phyloP scores from a whole-genome alignment of 1,140 invertebrate species.

The Drosophila sechellia region DNA sequence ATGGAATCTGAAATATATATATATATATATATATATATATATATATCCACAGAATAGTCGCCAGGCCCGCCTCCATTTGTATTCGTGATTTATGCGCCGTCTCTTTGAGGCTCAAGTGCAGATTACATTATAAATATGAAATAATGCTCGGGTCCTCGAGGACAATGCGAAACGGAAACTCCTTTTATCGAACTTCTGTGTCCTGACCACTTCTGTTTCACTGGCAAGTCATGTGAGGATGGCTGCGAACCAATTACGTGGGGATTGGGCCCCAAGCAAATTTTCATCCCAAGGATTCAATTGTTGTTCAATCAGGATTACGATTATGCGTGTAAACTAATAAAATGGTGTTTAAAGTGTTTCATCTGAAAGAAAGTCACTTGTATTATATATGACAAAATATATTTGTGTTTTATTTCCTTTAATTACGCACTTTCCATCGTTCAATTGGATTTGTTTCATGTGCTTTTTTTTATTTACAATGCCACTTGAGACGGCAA shows the following conservation, averaged over 20 bases:
- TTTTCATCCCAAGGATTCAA: neutral
- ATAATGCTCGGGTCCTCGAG: slow-evolving; percentile 72
- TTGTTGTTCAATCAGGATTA: no score
- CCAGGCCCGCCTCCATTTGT: slow-evolving; percentile 28
- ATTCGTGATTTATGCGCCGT: slow-evolving; percentile 74
- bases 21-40: no score
- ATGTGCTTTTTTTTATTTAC: slow-evolving; percentile 5
- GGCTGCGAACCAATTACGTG: slow-evolving; percentile 25
- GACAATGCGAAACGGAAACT: slow-evolving; percentile 74
- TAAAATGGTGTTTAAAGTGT: neutral
- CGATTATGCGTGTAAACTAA: neutral
- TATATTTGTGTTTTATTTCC: neutral
- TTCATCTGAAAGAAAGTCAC: no score
- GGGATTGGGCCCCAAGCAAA: neutral
- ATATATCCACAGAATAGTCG: slow-evolving; percentile 10
- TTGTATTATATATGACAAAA: no score
- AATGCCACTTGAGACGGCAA: slow-evolving; percentile 41
- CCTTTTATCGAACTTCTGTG: slow-evolving; percentile 48
- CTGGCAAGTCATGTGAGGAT: neutral
- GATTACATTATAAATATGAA: slow-evolving; percentile 82
- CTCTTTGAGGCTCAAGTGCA: slow-evolving; percentile 78
- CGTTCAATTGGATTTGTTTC: slow-evolving; percentile 33
- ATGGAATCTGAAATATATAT: slow-evolving; percentile 30
- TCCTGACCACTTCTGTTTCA: slow-evolving; percentile 36
- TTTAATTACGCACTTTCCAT: neutral